Evolutionary conservation across 2,888 invertebrate genomes (phyloP), one percentile per base, ranked within the genome.

Genomic region (Nesidiocoris tenuis): DNA sequence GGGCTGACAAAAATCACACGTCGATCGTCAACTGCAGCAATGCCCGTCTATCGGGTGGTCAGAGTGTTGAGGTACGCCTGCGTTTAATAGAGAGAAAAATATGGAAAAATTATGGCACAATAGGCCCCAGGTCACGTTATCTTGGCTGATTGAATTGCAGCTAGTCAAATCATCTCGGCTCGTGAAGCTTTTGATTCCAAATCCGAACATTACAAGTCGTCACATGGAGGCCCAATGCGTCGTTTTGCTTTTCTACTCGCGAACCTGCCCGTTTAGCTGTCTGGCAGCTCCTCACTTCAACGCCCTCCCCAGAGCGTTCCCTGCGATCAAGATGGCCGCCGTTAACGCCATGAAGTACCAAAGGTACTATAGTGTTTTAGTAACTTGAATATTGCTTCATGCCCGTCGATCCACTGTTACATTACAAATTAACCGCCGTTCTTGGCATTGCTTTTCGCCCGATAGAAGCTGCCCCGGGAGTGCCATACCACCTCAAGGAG

Each of bases 281-380:
- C 88, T 91, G 82, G 92, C 95, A 5, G 96, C 96, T 0, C 94
- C 94, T 3, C 90, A 94, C 82, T 95, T 91, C 82, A 98, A 98
- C 86, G 93, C 96, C 0, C 83, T 98, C 23, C 92, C 96, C 0
- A 86, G 94, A 81, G 90, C 92, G 1, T 98, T 93, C 84, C 94
- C 95, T 0, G 90, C 90, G 80, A 86, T 98, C 0, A 91, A 92
- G 84, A 89, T 96, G 83, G 91, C 95, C 9, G 97, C 94, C 1
- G 89, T 98, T 18, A 96, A 98, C 86, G 95, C 96, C 1, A 87
- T 92, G 80, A 90, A 54, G 55, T 70, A 75, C 24, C 75, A 61
- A 68, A 75, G 75, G 75, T 75, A 68, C 12, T 21, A 9, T n/a
- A n/a, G n/a, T n/a, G n/a, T n/a, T n/a, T n/a, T n/a, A n/a, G 39